Base-by-base conservation (phyloP, 2,888 invertebrate species). In the Troides helena region DNA sequence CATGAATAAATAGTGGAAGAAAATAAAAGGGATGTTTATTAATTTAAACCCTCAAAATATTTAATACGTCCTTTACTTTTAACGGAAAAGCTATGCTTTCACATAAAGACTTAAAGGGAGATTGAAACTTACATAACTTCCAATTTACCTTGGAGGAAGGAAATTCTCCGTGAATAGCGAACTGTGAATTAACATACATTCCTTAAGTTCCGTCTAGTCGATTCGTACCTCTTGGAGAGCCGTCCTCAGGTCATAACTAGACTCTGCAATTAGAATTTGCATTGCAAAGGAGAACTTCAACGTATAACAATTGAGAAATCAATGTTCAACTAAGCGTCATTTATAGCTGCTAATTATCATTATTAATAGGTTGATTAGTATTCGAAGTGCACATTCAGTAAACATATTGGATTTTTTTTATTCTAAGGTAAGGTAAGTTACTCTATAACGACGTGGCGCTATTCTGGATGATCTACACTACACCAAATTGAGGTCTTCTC, bases 101-200 rank as follows among this genome's bases (percentile, higher is more conserved):
- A 21, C 6, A 57, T 57, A 21, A 57, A 57, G 57, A 57, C n/a
- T 57, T 57, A 17, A 43, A 23, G 5, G 46, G 12, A 18, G 23
- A 61, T 67, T 56, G 23, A 6, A 62, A 43, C 56, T 62, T 43
- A 23, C 56, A 25, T 57, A 62, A 62, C 62, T 50, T 23, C 21
- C 39, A 62, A 46, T 39, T 43, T 23, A 43, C 23, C 46, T 46
- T 46, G 43, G 67, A 39, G 21, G 61, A 43, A 57, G 57, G 57
- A 77, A 76, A 77, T 76, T 77, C 75, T 71, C 72, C 70, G 71
- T 73, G 72, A 69, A 65, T 77, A 75, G 50, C 76, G 74, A 73
- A 74, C 70, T 73, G 75, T 75, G 73, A 80, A 80, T 81, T 79
- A 75, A 74, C 71, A 77, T 79, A 77, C 76, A 74, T 74, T 74